Percentiles rank a stretch among this genome's conserved stretches.
Conservation (phyloP, 2,113 vertebrate species). For the Diglossa brunneiventris region DNA sequence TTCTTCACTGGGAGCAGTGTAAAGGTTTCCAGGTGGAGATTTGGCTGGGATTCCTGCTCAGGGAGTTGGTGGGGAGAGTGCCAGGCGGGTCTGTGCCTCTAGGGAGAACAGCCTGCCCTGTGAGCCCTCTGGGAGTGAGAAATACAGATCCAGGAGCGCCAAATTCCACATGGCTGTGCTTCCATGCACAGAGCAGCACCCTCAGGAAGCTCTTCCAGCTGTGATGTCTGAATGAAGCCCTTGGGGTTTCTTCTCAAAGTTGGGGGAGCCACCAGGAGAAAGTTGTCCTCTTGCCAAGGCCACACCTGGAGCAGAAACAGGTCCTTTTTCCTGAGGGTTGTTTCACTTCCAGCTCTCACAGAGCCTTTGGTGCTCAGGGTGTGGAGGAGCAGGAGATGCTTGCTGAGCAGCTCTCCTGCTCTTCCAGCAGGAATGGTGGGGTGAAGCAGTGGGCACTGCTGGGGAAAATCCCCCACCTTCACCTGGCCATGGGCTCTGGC, state of each 20-base stretch:
- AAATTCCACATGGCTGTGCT: rapidly evolving
- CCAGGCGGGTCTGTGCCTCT: background rate
- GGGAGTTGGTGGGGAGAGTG: background rate
- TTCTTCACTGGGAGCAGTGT: background rate
- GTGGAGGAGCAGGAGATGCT: background rate
- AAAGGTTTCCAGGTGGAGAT: background rate
- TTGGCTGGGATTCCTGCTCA: background rate
- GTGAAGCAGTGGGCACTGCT: background rate
- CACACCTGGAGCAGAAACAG: background rate
- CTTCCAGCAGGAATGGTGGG: background rate
- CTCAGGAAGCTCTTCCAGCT: background rate
- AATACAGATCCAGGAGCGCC: background rate
- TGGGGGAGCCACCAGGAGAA: background rate
- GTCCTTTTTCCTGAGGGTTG: background rate
- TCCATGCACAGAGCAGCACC: background rate
- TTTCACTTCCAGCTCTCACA: background rate
- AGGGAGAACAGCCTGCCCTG: background rate
- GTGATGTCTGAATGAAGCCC: background rate
- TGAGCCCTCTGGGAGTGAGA: background rate
- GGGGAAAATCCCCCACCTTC: too few relatives aligned
- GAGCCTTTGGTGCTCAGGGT: background rate
- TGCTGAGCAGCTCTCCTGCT: too few relatives aligned
- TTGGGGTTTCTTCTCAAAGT: background rate
- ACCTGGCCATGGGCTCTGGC: rapidly evolving
- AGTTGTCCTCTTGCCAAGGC: background rate